phyloP scores from a whole-genome alignment of 2,888 invertebrate species.

The Volucella inanis region DNA sequence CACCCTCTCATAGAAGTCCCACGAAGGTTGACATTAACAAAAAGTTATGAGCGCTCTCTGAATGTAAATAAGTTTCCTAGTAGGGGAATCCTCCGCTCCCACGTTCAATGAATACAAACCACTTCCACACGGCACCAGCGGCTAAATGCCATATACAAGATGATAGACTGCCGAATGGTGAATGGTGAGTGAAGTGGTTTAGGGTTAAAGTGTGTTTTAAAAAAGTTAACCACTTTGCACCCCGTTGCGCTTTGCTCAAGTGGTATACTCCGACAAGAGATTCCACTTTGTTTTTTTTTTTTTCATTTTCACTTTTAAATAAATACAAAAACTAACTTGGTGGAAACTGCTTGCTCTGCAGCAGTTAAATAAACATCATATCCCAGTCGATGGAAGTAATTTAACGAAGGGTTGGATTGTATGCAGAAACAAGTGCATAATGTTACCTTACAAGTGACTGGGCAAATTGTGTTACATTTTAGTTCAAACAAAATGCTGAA shows the following conservation, averaged over 20 bases:
- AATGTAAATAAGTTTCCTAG: slow-evolving; percentile 59
- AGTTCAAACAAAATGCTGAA: slow-evolving; percentile 39
- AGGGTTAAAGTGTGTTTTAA: slow-evolving; percentile 3
- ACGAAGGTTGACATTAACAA: slow-evolving; percentile 30
- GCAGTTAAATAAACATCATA: slow-evolving; percentile 18
- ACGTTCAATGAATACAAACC: not conserved
- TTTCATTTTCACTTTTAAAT: slow-evolving; percentile 9
- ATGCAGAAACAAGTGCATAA: slow-evolving; percentile 50
- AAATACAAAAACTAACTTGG: slow-evolving; percentile 34
- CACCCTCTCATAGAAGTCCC: slow-evolving; percentile 17
- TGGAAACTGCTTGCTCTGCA: slow-evolving; percentile 38
- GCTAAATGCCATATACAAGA: too few relatives aligned
- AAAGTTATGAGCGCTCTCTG: slow-evolving; percentile 46
- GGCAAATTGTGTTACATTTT: slow-evolving; percentile 33
- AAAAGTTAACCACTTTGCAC: slow-evolving; percentile 43
- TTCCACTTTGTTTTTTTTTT: not conserved
- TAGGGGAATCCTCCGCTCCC: slow-evolving; percentile 12
- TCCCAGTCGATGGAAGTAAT: not conserved
- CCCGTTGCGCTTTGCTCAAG: slow-evolving; percentile 40
- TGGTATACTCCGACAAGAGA: slow-evolving; percentile 25
- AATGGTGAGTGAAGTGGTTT: not conserved
- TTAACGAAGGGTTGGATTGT: slow-evolving; percentile 7
- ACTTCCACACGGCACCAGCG: too few relatives aligned
- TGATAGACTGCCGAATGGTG: not conserved
- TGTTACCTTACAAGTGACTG: slow-evolving; percentile 38